Conservation (phyloP, 2,113 vertebrate genomes). For the Pongo abelii region DNA sequence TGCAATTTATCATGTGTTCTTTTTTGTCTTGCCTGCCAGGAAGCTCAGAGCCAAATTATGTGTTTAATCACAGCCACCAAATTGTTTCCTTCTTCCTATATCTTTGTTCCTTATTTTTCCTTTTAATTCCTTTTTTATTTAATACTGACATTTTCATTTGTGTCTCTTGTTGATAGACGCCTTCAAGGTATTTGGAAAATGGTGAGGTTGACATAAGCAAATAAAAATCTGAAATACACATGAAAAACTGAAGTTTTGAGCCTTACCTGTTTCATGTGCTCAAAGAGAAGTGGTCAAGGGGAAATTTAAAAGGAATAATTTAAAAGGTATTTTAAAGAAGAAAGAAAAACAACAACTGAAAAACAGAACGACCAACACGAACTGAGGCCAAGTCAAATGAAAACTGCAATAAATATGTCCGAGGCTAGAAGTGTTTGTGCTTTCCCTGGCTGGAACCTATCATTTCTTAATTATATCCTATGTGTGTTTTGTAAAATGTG, state of each 20-base stretch:
- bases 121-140: constrained; percentile 41
- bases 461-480: constrained; percentile 73
- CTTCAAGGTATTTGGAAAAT: background rate
- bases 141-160: constrained; percentile 25
- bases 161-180: background rate
- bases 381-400: constrained; percentile 45
- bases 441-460: constrained; percentile 63
- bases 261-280: background rate
- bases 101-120: constrained; percentile 65
- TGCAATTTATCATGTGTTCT: constrained; percentile 56
- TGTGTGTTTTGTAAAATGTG: constrained; percentile 55
- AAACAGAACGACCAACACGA: constrained; percentile 12
- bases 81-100: constrained; percentile 44
- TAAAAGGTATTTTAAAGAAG: background rate
- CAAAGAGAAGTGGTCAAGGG: constrained; percentile 5
- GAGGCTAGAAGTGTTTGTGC: constrained; percentile 44
- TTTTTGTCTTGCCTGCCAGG: constrained; percentile 62
- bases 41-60: constrained; percentile 56
- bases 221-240: background rate
- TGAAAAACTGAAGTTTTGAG: background rate
- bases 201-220: background rate
- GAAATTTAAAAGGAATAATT: constrained; percentile 22
- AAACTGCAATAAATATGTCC: constrained; percentile 55
- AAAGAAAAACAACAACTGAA: constrained; percentile 23
- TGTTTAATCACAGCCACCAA: background rate